Evolutionary conservation across 2,797 vertebrate species (phyloP), one percentile per base, ranked within the genome.

Genomic region (Gobionotothen gibberifrons): DNA sequence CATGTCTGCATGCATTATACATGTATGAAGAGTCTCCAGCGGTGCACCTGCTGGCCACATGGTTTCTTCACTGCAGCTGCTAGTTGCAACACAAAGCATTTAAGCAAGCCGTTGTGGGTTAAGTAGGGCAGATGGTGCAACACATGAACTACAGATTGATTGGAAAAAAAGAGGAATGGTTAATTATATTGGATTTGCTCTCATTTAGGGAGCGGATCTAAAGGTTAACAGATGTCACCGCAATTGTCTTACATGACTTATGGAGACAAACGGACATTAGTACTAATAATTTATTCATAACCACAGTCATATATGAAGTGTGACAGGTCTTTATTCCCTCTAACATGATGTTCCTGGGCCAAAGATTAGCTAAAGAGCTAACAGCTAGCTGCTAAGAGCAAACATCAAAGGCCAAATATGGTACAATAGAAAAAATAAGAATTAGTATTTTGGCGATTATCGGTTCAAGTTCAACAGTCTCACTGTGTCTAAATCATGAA

Each of bases 31-130:
- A 56, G 55, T 59, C 69, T 67, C 1, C 39, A 82, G 73, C 69
- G 70, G 55, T 78, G 83, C 85, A 87, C 84, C 88, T 90, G 86
- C 78, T 54, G 8, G 57, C 60, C 66, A 63, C 26, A 9, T 60
- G 80, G 64, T 40, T 47, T 36, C 58, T 40, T 29, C 58, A 56
- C 40, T 67, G 64, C 78, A 87, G 84, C 81, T 86, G 76, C 69
- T 72, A 17, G 55, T 51, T 66, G 53, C 40, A 63, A 71, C 56
- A 80, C 66, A 78, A 75, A 60, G 26, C 61, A 36, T 69, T 73
- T 74, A 69, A 55, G 36, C 52, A n/a, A 53, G 46, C 48, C 21
- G 29, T 72, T 70, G 65, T 78, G 36, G 61, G 44, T 59, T 44
- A 64, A 70, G 54, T 11, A 60, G 59, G 56, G 13, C 69, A 82